A percentile compares a stretch with the other conserved stretches of the same genome.
phyloP scores from a whole-genome alignment of 2,797 vertebrate species.

The Vipera ursinii region DNA sequence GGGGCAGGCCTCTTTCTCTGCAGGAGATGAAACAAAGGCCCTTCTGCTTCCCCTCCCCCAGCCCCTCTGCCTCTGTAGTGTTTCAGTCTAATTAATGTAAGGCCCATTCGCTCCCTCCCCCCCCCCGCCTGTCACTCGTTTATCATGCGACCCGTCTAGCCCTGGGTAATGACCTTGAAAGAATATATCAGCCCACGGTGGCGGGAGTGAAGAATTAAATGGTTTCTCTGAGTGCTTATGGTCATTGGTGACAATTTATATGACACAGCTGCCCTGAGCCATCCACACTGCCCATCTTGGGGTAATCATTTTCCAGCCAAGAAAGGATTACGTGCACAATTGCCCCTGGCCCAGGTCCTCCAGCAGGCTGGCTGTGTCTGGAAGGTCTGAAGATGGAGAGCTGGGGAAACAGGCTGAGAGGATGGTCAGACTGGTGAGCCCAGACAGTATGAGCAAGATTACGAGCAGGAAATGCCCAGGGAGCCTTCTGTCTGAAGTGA shows the following conservation, averaged over 20 bases:
- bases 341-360: slow-evolving; percentile 42
- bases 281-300: slow-evolving; percentile 62
- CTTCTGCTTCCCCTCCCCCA: slow-evolving; percentile 64
- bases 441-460: background rate
- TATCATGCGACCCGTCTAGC: slow-evolving; percentile 98
- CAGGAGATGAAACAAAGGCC: slow-evolving; percentile 33
- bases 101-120: slow-evolving; percentile 87
- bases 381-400: background rate
- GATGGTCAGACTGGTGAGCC: background rate
- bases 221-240: slow-evolving; percentile 99
- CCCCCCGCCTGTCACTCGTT: slow-evolving; percentile 98
- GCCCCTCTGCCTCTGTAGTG: slow-evolving; percentile 82
- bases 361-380: background rate
- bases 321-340: slow-evolving; percentile 58
- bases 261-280: slow-evolving; percentile 80
- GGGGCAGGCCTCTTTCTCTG: too few species aligned
- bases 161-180: slow-evolving; percentile 99
- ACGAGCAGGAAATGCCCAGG: background rate
- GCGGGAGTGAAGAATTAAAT: slow-evolving; percentile 98
- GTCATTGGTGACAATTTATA: slow-evolving; percentile 97
- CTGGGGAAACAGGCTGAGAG: background rate
- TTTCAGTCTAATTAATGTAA: slow-evolving; percentile 95
- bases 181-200: slow-evolving; percentile 99
- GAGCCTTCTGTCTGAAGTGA: background rate
- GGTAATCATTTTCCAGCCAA: slow-evolving; percentile 70